Evolutionary conservation across 37 sponge, comb jelly and placozoan genomes (phyloP).

Genomic region (Spongia lamella): DNA sequence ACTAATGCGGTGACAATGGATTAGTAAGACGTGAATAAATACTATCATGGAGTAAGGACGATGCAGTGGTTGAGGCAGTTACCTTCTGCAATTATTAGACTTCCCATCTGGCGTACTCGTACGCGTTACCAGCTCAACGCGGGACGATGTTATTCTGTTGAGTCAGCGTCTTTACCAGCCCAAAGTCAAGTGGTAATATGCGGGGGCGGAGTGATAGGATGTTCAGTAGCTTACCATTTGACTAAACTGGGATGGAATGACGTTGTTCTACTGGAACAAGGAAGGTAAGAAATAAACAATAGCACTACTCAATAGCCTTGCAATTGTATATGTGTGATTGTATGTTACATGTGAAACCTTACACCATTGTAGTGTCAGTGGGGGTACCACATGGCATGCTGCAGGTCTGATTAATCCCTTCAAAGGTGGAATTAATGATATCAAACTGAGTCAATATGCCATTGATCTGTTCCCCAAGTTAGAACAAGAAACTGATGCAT

Average conservation of each 20-base stretch:
- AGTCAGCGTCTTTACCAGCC: no score
- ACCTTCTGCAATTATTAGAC: no score
- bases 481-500: conserved; percentile 54
- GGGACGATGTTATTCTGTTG: no score
- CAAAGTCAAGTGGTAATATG: conserved; percentile 68
- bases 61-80: no score
- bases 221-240: conserved; percentile 80
- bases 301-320: no score
- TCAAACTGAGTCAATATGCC: conserved; percentile 16
- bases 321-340: no score
- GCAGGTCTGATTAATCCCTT: conserved; percentile 72
- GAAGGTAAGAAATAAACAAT: conserved; percentile 28
- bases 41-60: no score
- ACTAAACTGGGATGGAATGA: conserved; percentile 69
- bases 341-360: no score
- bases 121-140: no score
- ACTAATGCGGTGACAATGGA: no score
- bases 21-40: no score
- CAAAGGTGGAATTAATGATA: conserved; percentile 24
- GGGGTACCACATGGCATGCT: conserved; percentile 89
- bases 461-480: conserved; percentile 40
- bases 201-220: conserved; percentile 80
- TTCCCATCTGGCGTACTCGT: no score
- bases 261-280: conserved; percentile 71
- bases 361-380: conserved; percentile 33